Evolutionary conservation across 1,140 invertebrate genomes (phyloP).

Genomic region (Magallana angulata): DNA sequence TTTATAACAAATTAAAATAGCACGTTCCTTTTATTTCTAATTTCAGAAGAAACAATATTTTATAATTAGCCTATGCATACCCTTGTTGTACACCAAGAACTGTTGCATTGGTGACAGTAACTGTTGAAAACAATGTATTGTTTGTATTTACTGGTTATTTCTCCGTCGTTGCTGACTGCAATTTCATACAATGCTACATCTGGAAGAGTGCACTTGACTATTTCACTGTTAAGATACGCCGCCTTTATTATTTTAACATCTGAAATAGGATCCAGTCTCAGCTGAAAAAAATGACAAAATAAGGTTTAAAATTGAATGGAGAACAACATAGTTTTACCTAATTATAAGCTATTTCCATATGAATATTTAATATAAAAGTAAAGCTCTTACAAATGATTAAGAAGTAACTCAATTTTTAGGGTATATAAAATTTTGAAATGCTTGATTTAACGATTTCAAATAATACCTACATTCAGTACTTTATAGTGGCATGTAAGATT

Average conservation of each 20-base stretch:
- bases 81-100: slow-evolving; percentile 53
- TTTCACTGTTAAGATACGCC: slow-evolving; percentile 30
- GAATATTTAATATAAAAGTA: too few relatives aligned
- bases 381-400: too few relatives aligned
- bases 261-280: slow-evolving; percentile 27
- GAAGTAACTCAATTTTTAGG: too few relatives aligned
- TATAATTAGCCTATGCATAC: slow-evolving; percentile 41
- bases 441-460: not conserved
- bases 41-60: too few relatives aligned
- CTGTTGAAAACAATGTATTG: slow-evolving; percentile 59
- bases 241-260: slow-evolving; percentile 26
- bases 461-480: slow-evolving; percentile 54
- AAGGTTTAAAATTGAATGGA: not conserved
- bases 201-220: slow-evolving; percentile 54
- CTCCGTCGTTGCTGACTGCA: slow-evolving; percentile 61
- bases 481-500: slow-evolving; percentile 61
- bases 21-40: too few relatives aligned
- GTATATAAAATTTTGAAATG: too few relatives aligned
- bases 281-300: not conserved
- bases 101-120: slow-evolving; percentile 60
- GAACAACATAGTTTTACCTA: too few relatives aligned
- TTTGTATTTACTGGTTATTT: slow-evolving; percentile 43
- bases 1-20: too few relatives aligned
- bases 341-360: too few relatives aligned
- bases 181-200: slow-evolving; percentile 38